A percentile compares a stretch with the other conserved stretches of the same genome.
Evolutionary conservation across 2,888 invertebrate genomes (phyloP).

Genomic region (Deroplatys truncata): DNA sequence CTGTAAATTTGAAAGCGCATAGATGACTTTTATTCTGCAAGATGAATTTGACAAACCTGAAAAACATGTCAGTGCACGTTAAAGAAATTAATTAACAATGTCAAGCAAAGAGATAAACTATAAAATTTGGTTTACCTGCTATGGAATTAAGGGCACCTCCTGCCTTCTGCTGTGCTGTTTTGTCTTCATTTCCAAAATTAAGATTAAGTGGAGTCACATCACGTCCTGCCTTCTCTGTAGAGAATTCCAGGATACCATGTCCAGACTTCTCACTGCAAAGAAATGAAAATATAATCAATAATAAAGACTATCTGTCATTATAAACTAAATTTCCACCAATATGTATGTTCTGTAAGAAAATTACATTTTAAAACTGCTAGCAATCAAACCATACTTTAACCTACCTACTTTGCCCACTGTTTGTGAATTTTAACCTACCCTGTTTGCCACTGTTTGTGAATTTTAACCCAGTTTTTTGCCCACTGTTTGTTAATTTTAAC

Average conservation of each 20-base stretch:
- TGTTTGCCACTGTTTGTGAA: too few relatives aligned
- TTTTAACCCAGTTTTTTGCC: too few relatives aligned
- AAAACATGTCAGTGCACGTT: neutral
- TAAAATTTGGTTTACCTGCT: neutral
- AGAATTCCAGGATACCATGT: slow-evolving; percentile 76
- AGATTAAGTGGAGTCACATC: slow-evolving; percentile 84
- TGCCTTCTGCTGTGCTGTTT: neutral
- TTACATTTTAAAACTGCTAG: too few relatives aligned
- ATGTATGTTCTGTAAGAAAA: neutral
- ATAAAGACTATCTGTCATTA: neutral
- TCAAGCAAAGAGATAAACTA: neutral
- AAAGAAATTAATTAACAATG: neutral
- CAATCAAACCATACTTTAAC: too few relatives aligned
- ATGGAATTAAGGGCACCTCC: neutral
- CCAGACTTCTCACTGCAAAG: slow-evolving; percentile 39
- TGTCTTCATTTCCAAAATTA: slow-evolving; percentile 61
- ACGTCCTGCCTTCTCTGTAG: slow-evolving; percentile 78
- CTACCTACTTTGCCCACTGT: too few relatives aligned
- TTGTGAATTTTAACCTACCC: too few relatives aligned
- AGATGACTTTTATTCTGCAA: too few relatives aligned
- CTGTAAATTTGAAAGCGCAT: too few relatives aligned
- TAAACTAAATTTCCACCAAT: neutral
- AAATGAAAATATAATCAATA: neutral
- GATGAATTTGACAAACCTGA: neutral
- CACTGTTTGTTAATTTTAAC: too few relatives aligned